Evolutionary conservation across 2,888 invertebrate genomes (phyloP).

Genomic region (Platycheirus albimanus): DNA sequence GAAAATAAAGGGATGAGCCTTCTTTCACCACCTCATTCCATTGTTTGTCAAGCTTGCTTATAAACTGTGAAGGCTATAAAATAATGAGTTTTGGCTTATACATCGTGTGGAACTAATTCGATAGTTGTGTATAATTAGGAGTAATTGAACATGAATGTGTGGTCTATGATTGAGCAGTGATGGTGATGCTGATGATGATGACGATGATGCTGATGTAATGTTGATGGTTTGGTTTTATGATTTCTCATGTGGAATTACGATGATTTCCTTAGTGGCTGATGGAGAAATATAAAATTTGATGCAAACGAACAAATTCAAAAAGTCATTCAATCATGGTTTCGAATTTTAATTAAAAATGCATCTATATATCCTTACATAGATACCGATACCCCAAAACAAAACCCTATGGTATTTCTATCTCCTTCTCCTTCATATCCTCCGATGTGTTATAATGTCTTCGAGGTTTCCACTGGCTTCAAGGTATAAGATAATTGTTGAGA

Average conservation of each 20-base stretch:
- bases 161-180: conserved; percentile 7
- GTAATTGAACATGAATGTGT: conserved; percentile 56
- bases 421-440: too few relatives aligned
- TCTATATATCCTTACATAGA: too few relatives aligned
- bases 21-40: not conserved
- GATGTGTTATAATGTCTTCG: too few relatives aligned
- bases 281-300: not conserved
- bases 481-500: too few relatives aligned
- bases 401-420: too few relatives aligned
- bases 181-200: too few relatives aligned
- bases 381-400: too few relatives aligned
- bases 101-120: conserved; percentile 61
- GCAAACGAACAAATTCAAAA: too few relatives aligned
- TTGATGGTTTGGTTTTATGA: conserved; percentile 29
- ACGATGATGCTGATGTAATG: conserved; percentile 7
- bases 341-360: too few relatives aligned
- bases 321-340: too few relatives aligned
- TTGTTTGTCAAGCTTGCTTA: conserved; percentile 11
- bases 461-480: too few relatives aligned
- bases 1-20: not conserved
- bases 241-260: conserved; percentile 29
- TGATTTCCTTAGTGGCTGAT: conserved; percentile 15
- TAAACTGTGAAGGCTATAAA: conserved; percentile 42
- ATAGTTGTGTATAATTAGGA: conserved; percentile 66
- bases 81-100: conserved; percentile 56